Conservation (phyloP, 2,113 vertebrate species). For the Trinectes maculatus region DNA sequence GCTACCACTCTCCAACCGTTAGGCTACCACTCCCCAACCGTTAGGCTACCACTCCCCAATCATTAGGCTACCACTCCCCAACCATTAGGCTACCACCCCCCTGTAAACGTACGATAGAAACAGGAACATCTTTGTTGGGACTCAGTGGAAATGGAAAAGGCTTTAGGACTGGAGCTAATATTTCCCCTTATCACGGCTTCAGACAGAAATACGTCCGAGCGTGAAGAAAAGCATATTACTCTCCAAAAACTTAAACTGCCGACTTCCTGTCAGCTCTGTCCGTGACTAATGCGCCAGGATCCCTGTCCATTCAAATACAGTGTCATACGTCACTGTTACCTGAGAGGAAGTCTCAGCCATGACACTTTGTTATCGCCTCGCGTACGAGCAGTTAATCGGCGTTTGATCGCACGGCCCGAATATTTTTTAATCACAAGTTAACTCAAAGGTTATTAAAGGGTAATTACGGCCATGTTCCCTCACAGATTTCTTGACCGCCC, state of each 20-base stretch:
- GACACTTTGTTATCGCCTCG: neutral
- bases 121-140: too few species aligned
- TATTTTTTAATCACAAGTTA: slow-evolving; percentile 4
- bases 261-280: slow-evolving; percentile 8
- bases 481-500: slow-evolving; percentile 16
- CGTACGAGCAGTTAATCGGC: neutral
- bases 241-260: slow-evolving; percentile 13
- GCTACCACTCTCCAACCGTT: too few species aligned
- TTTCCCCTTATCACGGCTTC: slow-evolving; percentile 45
- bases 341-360: neutral
- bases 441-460: neutral
- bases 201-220: slow-evolving; percentile 37
- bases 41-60: too few species aligned
- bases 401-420: neutral
- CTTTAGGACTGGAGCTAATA: slow-evolving; percentile 12
- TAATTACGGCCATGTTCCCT: neutral
- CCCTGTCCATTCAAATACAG: neutral
- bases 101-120: too few species aligned
- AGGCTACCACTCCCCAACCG: too few species aligned
- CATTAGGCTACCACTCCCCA: too few species aligned
- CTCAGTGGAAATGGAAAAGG: slow-evolving; percentile 32
- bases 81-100: too few species aligned
- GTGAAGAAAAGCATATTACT: slow-evolving; percentile 15
- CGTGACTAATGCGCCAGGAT: neutral
- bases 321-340: neutral